These are phyloP conservation scores for Amphipoea lucens DNA, from an alignment of 2,888 invertebrate species.

Conservation along the genomic window DNA sequence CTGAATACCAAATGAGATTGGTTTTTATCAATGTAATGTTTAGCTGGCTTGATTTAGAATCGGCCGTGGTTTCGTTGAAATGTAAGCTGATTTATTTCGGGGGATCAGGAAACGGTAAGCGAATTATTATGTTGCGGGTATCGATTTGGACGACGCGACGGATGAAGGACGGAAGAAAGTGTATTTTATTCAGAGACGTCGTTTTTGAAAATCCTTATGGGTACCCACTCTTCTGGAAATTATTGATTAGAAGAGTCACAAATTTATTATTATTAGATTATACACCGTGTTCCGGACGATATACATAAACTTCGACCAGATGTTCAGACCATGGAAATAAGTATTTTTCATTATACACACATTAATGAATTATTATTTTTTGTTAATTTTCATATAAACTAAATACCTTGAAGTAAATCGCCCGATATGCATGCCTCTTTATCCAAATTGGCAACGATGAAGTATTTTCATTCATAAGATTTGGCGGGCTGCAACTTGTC, in stretches of 20 bases:
- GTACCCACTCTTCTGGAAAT: background rate
- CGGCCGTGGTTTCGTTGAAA: slow-evolving; percentile 38
- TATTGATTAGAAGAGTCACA: background rate
- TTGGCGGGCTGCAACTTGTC: too few relatives aligned
- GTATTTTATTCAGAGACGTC: background rate
- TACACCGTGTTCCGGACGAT: too few relatives aligned
- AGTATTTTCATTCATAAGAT: too few relatives aligned
- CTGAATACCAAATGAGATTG: slow-evolving; percentile 57
- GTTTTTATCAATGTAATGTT: slow-evolving; percentile 56
- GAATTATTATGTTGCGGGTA: slow-evolving; percentile 27
- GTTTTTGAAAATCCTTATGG: background rate
- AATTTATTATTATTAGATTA: background rate
- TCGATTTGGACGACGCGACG: slow-evolving; percentile 12
- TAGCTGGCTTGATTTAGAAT: slow-evolving; percentile 46
- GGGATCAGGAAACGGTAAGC: slow-evolving; percentile 35
- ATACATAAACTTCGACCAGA: too few relatives aligned
- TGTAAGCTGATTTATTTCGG: slow-evolving; percentile 42
- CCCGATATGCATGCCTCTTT: too few relatives aligned
- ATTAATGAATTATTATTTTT: too few relatives aligned
- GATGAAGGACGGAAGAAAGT: background rate
- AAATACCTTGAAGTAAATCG: too few relatives aligned
- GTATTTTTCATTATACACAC: too few relatives aligned
- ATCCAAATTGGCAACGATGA: too few relatives aligned
- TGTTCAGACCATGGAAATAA: too few relatives aligned
- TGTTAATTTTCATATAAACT: too few relatives aligned